Evolutionary conservation across 2,888 invertebrate genomes (phyloP).

Genomic region (Chymomyza fuscimana): DNA sequence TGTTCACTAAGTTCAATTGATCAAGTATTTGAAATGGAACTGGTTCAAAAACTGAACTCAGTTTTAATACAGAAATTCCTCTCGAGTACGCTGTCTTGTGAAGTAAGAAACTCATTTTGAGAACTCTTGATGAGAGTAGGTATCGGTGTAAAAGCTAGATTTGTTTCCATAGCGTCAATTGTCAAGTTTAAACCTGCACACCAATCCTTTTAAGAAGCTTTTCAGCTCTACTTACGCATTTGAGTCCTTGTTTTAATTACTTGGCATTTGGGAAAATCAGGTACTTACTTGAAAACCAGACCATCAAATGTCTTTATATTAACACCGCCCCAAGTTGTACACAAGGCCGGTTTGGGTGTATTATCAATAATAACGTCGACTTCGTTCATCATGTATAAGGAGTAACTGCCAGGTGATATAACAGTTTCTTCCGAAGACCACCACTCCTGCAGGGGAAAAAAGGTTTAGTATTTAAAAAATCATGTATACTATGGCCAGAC

Average conservation of each 20-base stretch:
- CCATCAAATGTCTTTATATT: slow-evolving; percentile 94
- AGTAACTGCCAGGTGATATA: slow-evolving; percentile 64
- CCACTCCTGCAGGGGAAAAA: slow-evolving; percentile 65
- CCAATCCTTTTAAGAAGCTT: too few relatives aligned
- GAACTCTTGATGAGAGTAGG: too few relatives aligned
- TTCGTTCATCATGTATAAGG: slow-evolving; percentile 70
- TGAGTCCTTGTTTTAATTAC: neutral
- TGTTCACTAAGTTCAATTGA: too few relatives aligned
- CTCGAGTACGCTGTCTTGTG: too few relatives aligned
- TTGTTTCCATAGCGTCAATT: too few relatives aligned
- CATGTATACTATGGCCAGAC: too few relatives aligned
- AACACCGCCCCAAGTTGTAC: slow-evolving; percentile 89
- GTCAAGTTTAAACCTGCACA: too few relatives aligned
- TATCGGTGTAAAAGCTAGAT: too few relatives aligned
- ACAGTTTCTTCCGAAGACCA: slow-evolving; percentile 76
- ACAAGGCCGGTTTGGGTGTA: slow-evolving; percentile 84
- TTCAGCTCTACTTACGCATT: too few relatives aligned
- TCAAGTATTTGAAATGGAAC: neutral
- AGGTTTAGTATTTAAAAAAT: too few relatives aligned
- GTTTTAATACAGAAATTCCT: too few relatives aligned
- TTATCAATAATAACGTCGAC: slow-evolving; percentile 70
- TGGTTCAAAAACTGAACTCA: neutral
- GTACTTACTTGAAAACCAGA: slow-evolving; percentile 84
- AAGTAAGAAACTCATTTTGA: too few relatives aligned
- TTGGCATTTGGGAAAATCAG: neutral